These are phyloP conservation scores for Sogatella furcifera DNA, from an alignment of 1,140 invertebrate species.

Conservation along the genomic window DNA sequence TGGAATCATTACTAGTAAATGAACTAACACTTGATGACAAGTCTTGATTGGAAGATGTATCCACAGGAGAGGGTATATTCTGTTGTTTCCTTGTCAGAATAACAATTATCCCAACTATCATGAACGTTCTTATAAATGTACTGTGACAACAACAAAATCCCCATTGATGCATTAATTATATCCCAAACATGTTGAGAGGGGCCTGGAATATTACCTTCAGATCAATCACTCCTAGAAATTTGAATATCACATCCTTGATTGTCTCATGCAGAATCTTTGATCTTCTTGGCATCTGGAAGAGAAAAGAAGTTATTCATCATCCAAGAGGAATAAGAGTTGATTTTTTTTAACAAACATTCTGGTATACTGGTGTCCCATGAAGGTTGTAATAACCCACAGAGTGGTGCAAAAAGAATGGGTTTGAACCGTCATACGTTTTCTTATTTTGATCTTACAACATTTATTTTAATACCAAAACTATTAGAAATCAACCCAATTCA, in stretches of 20 bases:
- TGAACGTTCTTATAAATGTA: neutral
- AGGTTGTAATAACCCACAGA: no score
- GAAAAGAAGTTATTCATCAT: neutral
- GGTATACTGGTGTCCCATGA: no score
- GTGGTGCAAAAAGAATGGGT: no score
- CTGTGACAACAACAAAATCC: neutral
- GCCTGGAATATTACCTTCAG: neutral
- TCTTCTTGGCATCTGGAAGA: constrained; percentile 6
- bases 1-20: no score
- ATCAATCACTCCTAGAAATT: neutral
- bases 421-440: no score
- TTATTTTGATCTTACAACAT: no score
- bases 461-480: no score
- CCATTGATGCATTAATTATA: neutral
- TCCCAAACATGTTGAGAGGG: neutral
- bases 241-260: neutral
- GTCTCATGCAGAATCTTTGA: neutral
- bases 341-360: no score
- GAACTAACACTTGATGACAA: constrained; percentile 1
- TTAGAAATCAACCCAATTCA: no score
- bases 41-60: neutral
- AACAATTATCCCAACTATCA: neutral
- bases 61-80: neutral
- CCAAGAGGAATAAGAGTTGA: no score
- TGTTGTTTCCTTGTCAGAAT: neutral